Conservation (phyloP, 2,888 invertebrate genomes). For the Lasioglossum zephyrum region DNA sequence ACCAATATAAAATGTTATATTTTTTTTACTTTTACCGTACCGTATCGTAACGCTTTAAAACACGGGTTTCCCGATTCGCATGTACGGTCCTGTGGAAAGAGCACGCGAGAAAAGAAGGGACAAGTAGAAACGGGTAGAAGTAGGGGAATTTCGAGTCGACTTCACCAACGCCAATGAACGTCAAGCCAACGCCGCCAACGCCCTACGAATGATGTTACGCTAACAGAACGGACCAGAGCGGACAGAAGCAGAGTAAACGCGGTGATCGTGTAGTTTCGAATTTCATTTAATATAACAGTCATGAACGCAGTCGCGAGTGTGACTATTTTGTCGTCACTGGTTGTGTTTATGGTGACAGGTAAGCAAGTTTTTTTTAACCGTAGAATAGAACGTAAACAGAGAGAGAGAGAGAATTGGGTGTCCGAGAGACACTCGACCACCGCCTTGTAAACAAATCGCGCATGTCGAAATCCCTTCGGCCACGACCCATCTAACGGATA, state of each 20-base stretch:
- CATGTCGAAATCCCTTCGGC: background rate
- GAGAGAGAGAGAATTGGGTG: too few relatives aligned
- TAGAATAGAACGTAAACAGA: background rate
- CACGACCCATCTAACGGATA: background rate
- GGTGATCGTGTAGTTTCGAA: background rate
- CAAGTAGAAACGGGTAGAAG: background rate
- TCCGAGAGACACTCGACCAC: background rate
- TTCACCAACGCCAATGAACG: slow-evolving; percentile 68
- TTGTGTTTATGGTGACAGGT: slow-evolving; percentile 59
- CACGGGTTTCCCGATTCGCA: background rate
- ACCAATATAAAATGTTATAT: background rate
- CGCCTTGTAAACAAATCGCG: slow-evolving; percentile 17
- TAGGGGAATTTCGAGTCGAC: slow-evolving; percentile 22
- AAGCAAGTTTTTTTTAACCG: slow-evolving; percentile 37
- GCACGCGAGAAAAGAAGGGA: background rate
- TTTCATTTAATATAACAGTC: slow-evolving; percentile 25
- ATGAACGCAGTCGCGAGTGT: slow-evolving; percentile 24
- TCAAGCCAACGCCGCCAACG: slow-evolving; percentile 60
- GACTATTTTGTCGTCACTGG: slow-evolving; percentile 38
- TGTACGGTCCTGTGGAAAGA: slow-evolving; percentile 6
- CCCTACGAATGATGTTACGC: slow-evolving; percentile 68
- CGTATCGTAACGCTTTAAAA: background rate
- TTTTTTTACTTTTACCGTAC: background rate
- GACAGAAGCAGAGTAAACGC: background rate
- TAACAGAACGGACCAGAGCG: too few relatives aligned